phyloP scores from a whole-genome alignment of 2,797 vertebrate species.

The Hylomyscus alleni region DNA sequence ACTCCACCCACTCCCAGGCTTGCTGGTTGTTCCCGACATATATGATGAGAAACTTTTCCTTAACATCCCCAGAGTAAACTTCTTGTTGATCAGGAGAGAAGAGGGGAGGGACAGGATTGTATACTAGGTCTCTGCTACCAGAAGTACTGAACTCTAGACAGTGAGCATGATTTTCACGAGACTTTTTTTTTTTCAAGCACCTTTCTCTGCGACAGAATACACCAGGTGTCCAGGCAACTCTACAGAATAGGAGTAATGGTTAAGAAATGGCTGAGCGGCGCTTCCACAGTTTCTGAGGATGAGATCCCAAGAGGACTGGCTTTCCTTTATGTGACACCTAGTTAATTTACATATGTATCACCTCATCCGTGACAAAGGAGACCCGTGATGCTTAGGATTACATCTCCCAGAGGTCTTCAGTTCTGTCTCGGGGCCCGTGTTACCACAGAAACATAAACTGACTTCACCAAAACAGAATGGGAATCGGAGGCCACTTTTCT shows the following conservation, averaged over 20 bases:
- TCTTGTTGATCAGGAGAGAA: neutral
- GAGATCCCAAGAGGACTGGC: neutral
- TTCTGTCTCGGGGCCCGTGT: neutral
- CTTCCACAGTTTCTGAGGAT: neutral
- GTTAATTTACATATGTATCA: neutral
- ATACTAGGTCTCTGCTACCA: neutral
- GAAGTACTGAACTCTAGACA: neutral
- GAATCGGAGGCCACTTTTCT: neutral
- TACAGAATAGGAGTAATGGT: accelerated
- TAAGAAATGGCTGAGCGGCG: neutral
- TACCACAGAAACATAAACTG: neutral
- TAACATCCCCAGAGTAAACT: neutral
- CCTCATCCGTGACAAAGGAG: neutral
- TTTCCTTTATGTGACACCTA: neutral
- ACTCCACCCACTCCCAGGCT: neutral
- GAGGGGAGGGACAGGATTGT: neutral
- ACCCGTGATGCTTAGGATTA: neutral
- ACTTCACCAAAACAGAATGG: neutral
- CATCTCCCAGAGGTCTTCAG: neutral
- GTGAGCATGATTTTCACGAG: neutral
- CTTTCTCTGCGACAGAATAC: neutral
- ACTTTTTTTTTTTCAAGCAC: neutral
- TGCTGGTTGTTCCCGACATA: neutral
- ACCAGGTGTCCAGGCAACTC: neutral
- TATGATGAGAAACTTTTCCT: neutral